These are phyloP conservation scores for Lethocerus indicus DNA, from an alignment of 1,140 invertebrate species.

Conservation along the genomic window DNA sequence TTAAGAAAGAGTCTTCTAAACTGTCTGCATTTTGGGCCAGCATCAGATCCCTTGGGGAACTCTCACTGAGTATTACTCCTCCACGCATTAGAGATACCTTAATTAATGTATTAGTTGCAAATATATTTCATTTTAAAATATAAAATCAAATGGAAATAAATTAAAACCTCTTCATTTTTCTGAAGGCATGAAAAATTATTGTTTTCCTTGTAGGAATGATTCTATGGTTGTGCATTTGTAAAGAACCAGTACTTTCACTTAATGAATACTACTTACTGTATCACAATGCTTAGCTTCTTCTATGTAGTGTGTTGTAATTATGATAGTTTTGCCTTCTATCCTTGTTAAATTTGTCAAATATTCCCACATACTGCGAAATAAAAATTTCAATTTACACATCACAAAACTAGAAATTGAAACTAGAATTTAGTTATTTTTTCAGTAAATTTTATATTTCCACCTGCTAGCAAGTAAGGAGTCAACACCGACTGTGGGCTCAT, in stretches of 20 bases:
- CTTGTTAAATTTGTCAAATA: constrained; percentile 58
- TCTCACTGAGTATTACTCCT: constrained; percentile 37
- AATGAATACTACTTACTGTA: too few species aligned
- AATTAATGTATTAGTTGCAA: not conserved
- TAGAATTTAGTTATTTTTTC: not conserved
- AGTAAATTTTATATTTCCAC: constrained; percentile 25
- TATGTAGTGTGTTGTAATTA: constrained; percentile 92
- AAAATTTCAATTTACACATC: not conserved
- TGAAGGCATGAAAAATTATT: too few species aligned
- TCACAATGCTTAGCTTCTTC: constrained; percentile 77
- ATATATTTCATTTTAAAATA: too few species aligned
- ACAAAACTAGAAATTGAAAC: constrained; percentile 4
- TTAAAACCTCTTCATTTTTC: too few species aligned
- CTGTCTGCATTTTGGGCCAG: constrained; percentile 25
- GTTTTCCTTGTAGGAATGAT: too few species aligned
- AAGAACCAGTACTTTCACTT: too few species aligned
- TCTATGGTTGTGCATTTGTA: too few species aligned
- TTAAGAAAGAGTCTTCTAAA: constrained; percentile 40
- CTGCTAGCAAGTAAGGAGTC: constrained; percentile 41
- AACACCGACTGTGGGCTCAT: constrained; percentile 41
- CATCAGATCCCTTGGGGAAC: constrained; percentile 31
- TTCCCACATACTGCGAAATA: constrained; percentile 67
- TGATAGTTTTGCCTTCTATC: constrained; percentile 48
- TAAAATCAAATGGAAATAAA: too few species aligned
- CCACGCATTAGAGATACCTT: constrained; percentile 40